Conservation (phyloP, 2,113 vertebrate genomes). For the Shinisaurus crocodilurus region DNA sequence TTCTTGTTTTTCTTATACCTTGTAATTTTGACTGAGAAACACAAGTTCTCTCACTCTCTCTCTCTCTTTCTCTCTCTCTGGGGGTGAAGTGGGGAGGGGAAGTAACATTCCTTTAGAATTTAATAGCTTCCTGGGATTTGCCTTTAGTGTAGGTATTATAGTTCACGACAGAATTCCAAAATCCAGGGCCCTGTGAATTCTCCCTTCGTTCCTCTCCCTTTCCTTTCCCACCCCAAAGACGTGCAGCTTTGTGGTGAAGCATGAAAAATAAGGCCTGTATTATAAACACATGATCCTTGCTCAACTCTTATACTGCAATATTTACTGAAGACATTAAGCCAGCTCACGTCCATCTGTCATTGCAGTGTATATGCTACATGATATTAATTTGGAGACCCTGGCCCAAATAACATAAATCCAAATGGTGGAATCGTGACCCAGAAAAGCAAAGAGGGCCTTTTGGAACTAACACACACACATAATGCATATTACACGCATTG, state of each 20-base stretch:
- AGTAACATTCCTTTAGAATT: constrained; percentile 47
- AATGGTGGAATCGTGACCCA: constrained; percentile 30
- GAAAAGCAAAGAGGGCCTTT: constrained; percentile 1
- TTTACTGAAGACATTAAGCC: constrained; percentile 63
- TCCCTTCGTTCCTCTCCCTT: constrained; percentile 24
- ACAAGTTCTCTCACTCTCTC: background rate
- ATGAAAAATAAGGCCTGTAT: constrained; percentile 47
- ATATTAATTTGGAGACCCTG: constrained; percentile 62
- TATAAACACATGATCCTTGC: constrained; percentile 25
- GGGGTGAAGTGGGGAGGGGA: background rate
- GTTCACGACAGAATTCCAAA: constrained; percentile 28
- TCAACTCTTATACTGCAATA: constrained; percentile 50
- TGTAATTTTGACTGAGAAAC: constrained; percentile 38
- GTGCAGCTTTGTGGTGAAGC: constrained; percentile 32
- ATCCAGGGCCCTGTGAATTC: constrained; percentile 35
- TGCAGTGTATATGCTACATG: constrained; percentile 44
- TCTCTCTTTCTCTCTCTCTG: background rate
- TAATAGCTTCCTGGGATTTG: constrained; percentile 40
- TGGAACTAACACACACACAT: constrained; percentile 31
- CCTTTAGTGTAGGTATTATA: constrained; percentile 28
- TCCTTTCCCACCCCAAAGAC: constrained; percentile 29
- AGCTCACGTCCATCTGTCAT: constrained; percentile 61
- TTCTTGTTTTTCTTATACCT: constrained; percentile 41
- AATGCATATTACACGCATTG: constrained; percentile 41
- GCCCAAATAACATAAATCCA: constrained; percentile 63